Percentiles rank a stretch among this genome's conserved stretches.
Conservation (phyloP, 2,888 invertebrate species). For the Luperina nickerlii region DNA sequence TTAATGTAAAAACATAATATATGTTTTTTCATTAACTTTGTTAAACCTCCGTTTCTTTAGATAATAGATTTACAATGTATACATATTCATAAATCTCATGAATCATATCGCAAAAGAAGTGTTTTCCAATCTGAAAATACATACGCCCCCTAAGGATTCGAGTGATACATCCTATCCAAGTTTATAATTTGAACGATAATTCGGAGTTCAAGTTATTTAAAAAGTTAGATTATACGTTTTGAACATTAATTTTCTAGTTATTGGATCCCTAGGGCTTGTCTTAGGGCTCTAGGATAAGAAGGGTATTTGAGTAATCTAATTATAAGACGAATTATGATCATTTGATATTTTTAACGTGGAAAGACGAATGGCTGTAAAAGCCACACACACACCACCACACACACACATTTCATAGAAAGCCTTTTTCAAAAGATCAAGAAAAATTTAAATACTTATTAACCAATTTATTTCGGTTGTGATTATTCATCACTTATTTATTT, state of each 20-base stretch:
- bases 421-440: conserved; percentile 11
- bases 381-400: too few relatives aligned
- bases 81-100: not conserved
- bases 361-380: conserved; percentile 24
- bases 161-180: conserved; percentile 7
- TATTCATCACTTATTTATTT: not conserved
- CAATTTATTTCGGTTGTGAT: not conserved
- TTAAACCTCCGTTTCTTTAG: not conserved
- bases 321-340: conserved; percentile 16
- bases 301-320: conserved; percentile 22
- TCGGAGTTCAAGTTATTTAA: conserved; percentile 8
- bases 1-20: too few relatives aligned
- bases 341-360: conserved; percentile 16
- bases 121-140: not conserved
- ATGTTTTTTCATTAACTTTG: not conserved
- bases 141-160: not conserved
- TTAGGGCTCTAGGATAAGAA: conserved; percentile 14
- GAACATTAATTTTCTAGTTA: conserved; percentile 7
- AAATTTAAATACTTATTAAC: not conserved
- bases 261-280: not conserved
- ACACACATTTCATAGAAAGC: conserved; percentile 1
- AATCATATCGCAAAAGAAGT: not conserved
- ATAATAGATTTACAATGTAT: not conserved
- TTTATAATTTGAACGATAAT: not conserved
- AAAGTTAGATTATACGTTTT: conserved; percentile 10